A percentile compares a stretch with the other conserved stretches of the same genome.
These are phyloP conservation scores for Limnodromus scolopaceus DNA, from an alignment of 2,797 vertebrate species.

Conservation along the genomic window DNA sequence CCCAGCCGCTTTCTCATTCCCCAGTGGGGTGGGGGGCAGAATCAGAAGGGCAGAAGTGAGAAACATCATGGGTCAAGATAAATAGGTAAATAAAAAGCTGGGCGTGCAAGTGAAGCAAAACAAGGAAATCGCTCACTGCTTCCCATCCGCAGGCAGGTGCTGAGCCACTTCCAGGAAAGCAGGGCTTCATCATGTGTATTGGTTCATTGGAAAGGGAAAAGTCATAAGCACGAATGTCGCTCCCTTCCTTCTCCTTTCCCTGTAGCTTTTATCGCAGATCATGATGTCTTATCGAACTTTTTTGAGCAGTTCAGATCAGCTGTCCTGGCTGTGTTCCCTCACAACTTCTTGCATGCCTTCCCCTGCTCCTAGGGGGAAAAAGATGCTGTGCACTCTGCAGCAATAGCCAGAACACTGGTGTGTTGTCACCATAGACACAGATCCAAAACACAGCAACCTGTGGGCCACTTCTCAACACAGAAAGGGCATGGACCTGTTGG, in stretches of 20 bases:
- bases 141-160: background rate
- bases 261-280: background rate
- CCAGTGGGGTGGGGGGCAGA: background rate
- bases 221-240: background rate
- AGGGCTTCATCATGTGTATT: rapidly evolving
- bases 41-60: background rate
- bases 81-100: background rate
- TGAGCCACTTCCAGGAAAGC: background rate
- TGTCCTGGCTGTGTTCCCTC: background rate
- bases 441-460: background rate
- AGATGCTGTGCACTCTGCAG: background rate
- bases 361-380: background rate
- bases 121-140: background rate
- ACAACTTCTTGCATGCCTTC: background rate
- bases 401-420: background rate
- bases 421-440: background rate
- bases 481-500: too few relatives aligned
- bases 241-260: background rate
- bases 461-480: rapidly evolving
- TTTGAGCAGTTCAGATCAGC: background rate
- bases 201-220: background rate
- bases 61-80: background rate
- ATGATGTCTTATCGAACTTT: background rate
- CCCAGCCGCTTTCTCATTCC: background rate
- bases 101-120: background rate